A percentile compares a stretch with the other conserved stretches of the same genome.
phyloP scores from a whole-genome alignment of 2,113 vertebrate species.

The Beaufortia kweichowensis region DNA sequence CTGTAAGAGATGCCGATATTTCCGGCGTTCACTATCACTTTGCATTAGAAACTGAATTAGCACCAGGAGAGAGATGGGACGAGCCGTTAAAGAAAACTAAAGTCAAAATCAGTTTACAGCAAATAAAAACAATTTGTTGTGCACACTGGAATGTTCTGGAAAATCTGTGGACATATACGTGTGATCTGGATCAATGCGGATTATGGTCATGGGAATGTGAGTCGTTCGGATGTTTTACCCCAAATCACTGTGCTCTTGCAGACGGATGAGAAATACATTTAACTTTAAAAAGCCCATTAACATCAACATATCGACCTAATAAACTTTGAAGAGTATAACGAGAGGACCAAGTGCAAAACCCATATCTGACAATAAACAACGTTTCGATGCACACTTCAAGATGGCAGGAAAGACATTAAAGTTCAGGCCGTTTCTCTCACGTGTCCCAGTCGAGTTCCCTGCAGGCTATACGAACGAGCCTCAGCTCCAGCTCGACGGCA shows the following conservation, averaged over 20 bases:
- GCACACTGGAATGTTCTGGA: neutral
- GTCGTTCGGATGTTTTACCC: neutral
- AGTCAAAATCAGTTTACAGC: neutral
- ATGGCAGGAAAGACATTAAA: neutral
- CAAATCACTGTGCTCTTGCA: neutral
- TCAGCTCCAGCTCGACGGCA: conserved; percentile 93
- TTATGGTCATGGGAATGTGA: neutral
- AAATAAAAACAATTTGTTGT: neutral
- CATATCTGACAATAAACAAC: neutral
- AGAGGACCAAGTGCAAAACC: neutral
- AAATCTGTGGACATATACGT: neutral
- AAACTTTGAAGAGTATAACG: neutral
- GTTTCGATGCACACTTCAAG: neutral
- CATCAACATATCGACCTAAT: no score
- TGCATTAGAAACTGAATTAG: conserved; percentile 42
- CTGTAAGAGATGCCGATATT: neutral
- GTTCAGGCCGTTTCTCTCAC: conserved; percentile 69
- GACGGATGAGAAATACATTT: neutral
- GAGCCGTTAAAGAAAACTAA: conserved; percentile 14
- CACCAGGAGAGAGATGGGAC: conserved; percentile 36
- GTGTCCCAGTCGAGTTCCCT: conserved; percentile 95
- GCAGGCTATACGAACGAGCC: conserved; percentile 94
- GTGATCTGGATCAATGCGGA: neutral
- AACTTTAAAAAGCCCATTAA: no score
- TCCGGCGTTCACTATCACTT: conserved; percentile 23